These are phyloP conservation scores for Tragopan temminckii DNA, from an alignment of 2,797 vertebrate species.

Conservation along the genomic window DNA sequence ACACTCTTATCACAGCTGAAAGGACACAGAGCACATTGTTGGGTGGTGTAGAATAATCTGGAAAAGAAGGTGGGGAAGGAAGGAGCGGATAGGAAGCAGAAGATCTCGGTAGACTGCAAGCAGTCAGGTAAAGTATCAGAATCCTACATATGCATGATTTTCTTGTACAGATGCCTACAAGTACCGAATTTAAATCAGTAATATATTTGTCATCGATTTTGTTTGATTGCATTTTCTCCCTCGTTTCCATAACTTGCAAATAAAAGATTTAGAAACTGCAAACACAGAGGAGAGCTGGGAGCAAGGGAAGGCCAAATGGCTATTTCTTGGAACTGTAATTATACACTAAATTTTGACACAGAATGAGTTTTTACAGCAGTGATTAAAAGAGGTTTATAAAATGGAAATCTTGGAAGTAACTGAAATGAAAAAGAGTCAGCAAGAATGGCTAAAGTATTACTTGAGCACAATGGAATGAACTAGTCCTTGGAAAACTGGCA, in stretches of 20 bases:
- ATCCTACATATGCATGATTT: background rate
- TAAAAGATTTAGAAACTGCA: background rate
- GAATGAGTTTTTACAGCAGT: constrained; percentile 25
- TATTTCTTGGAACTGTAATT: constrained; percentile 2
- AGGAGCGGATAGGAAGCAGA: background rate
- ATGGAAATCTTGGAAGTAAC: constrained; percentile 33
- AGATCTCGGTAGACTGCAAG: background rate
- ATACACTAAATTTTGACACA: background rate
- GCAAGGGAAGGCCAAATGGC: background rate
- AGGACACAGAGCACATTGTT: background rate
- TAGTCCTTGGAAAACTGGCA: constrained; percentile 34
- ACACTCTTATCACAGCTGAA: background rate
- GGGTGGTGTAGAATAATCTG: background rate
- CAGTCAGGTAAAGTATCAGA: background rate
- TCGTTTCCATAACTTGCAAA: background rate
- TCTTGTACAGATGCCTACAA: background rate
- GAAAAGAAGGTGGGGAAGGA: background rate
- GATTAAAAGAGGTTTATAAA: constrained; percentile 43
- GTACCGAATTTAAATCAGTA: background rate
- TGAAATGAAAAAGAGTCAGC: constrained; percentile 12
- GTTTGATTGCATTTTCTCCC: background rate
- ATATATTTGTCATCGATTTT: background rate
- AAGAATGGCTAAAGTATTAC: constrained; percentile 11
- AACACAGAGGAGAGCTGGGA: background rate
- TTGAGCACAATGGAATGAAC: constrained; percentile 40